Base-by-base conservation (phyloP, 2,797 vertebrate genomes). In the Danio albolineatus region DNA sequence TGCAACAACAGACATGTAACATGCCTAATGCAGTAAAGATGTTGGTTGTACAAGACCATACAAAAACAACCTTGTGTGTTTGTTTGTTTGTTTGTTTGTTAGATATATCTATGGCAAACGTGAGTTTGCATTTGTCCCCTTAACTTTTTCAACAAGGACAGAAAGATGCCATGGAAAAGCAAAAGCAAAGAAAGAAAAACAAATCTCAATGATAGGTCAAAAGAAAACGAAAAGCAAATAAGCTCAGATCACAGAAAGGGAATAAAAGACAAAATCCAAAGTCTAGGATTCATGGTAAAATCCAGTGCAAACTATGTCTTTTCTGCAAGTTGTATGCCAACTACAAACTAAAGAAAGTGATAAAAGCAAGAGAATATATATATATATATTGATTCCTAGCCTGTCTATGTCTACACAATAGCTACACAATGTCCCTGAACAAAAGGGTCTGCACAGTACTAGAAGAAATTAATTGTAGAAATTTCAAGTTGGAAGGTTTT, bases 391-490 rank as follows among this genome's bases (percentile, higher is more conserved):
- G 87, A 91, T 86, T 93, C 89, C 87, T 91, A 88, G 87, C 89
- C 73, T 78, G 85, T 89, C 88, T 89, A 89, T 86, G 90, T 81
- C 89, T 88, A 82, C 87, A 72, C 85, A 88, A 91, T 90, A 81
- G 84, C 88, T 91, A 89, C 83, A 80, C 74, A 89, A 83, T 89
- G 91, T 93, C 93, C 91, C 91, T 94, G 92, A 93, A 94, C 90
- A 90, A 92, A 90, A 89, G 86, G 71, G 87, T 92, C 93, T 93
- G 92, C 92, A 94, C 93, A 94, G 93, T 93, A 94, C 94, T 93
- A 89, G 87, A 90, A 82, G 51, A 66, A 69, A 91, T 88, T 89
- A 88, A 86, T 89, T 88, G 87, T 90, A 91, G 89, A 93, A 91
- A 92, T 91, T 90, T 92, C 88, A 90, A 88, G 91, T 89, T 89